Base-by-base conservation (phyloP, 2,797 vertebrate species). In the Melopsittacus undulatus region DNA sequence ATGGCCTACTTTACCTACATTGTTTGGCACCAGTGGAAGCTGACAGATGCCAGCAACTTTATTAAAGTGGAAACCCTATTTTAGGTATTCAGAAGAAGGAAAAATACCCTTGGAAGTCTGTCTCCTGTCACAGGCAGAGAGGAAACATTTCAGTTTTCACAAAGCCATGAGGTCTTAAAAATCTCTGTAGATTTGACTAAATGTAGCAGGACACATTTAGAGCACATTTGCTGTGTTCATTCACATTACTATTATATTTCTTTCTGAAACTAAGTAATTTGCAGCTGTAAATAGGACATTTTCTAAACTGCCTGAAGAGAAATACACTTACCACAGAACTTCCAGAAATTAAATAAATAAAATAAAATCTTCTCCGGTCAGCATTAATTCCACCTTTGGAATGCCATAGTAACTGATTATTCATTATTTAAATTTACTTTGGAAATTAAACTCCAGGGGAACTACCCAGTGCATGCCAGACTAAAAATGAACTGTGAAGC, bases 381-480 rank as follows among this genome's bases (percentile, higher is more conserved):
- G 34, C 85, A 89, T 70, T 59, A 89, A 77, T 77, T 63, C 43
- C 69, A 89, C 30, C 57, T 76, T 81, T 86, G 54, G 75, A 96
- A 91, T 83, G 61, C 70, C 83, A 86, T 1, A 74, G 43, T 32
- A 89, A 68, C 49, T 56, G 32, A 77, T 82, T 75, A 93, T 87
- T 89, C 61, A 56, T 83, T 81, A 87, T 67, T 95, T 91, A 90
- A 93, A 82, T 74, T 94, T 84, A 68, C 87, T 92, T 84, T 84
- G 69, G 72, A 87, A 93, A 94, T 91, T 90, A 79, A 96, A 94
- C 83, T 95, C 89, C 30, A 63, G 61, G 62, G 76, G 77, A 93
- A 90, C 93, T 94, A 87, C 68, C 87, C 73, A 88, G 87, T 56
- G 80, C 59, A 69, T 61, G 77, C 59, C 90, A 89, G 73, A 68